Evolutionary conservation across 35 echinoderm and acorn worm species (phyloP).

Genomic region (Heliocidaris tuberculata): DNA sequence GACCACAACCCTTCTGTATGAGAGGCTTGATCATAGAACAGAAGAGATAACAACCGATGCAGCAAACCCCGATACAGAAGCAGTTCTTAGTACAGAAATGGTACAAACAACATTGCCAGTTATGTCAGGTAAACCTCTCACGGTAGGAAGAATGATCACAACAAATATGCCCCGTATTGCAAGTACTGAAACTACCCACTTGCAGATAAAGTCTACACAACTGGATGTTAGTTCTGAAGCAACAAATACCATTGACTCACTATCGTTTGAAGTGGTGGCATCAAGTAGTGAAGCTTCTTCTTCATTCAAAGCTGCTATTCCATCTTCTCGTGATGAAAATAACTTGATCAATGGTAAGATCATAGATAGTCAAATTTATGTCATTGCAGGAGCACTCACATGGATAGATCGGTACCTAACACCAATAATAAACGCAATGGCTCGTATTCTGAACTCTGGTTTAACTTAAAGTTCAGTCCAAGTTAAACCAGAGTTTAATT

Average conservation of each 20-base stretch:
- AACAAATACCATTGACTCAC: neutral
- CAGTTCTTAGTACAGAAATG: neutral
- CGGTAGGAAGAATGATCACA: neutral
- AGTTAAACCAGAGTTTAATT: no score
- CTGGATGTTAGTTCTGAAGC: neutral
- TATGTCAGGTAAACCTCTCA: neutral
- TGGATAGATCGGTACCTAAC: neutral
- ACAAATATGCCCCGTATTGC: neutral
- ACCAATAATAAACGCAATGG: neutral
- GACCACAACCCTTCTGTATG: neutral
- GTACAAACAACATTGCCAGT: neutral
- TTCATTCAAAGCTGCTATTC: neutral
- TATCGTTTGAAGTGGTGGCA: neutral
- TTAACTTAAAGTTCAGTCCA: no score
- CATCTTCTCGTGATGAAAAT: neutral
- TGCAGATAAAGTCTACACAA: neutral
- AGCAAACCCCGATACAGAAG: neutral
- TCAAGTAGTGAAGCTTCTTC: neutral
- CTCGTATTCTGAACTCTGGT: no score
- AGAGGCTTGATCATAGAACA: neutral
- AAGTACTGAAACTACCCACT: neutral
- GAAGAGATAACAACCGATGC: neutral
- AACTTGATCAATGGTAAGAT: neutral
- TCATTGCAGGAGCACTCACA: neutral
- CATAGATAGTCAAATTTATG: neutral